Percentiles rank a stretch among this genome's conserved stretches.
These are phyloP conservation scores for Meganola albula DNA, from an alignment of 2,888 invertebrate genomes.

Conservation along the genomic window DNA sequence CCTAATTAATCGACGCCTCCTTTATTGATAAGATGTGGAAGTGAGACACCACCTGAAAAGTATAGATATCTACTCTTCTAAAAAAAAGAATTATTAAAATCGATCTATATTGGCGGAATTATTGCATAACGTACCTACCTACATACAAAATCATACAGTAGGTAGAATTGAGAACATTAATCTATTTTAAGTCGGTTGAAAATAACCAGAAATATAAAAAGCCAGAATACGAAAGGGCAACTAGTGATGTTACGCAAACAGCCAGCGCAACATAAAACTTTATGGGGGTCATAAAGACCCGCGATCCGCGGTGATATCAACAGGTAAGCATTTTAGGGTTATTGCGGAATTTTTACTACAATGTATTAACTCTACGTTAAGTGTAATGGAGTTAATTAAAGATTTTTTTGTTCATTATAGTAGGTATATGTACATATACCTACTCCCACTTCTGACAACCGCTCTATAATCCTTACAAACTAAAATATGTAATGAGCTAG, in stretches of 20 bases:
- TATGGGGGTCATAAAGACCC: constrained; percentile 43
- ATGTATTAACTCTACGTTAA: constrained; percentile 19
- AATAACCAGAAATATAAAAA: constrained; percentile 29
- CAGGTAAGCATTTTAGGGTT: constrained; percentile 45
- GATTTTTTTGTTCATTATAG: constrained; percentile 4
- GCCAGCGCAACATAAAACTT: constrained; percentile 42
- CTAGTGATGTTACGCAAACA: constrained; percentile 32
- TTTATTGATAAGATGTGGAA: too few species aligned
- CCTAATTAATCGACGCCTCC: too few species aligned
- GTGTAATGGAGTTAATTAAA: constrained; percentile 14
- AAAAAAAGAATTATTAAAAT: too few species aligned
- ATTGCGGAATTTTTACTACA: constrained; percentile 34
- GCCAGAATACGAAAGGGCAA: constrained; percentile 28
- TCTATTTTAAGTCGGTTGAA: too few species aligned
- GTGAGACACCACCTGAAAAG: too few species aligned
- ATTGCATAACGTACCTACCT: too few species aligned
- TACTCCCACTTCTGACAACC: too few species aligned
- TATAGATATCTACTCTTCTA: too few species aligned
- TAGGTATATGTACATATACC: background rate
- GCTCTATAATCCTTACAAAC: too few species aligned
- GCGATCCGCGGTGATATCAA: constrained; percentile 37
- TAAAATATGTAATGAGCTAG: too few species aligned
- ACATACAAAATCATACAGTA: too few species aligned
- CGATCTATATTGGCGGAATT: too few species aligned
- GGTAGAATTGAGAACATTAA: background rate